A percentile compares a stretch with the other conserved stretches of the same genome.
Conservation (phyloP, 2,888 invertebrate species). For the Hirtodrosophila duncani region DNA sequence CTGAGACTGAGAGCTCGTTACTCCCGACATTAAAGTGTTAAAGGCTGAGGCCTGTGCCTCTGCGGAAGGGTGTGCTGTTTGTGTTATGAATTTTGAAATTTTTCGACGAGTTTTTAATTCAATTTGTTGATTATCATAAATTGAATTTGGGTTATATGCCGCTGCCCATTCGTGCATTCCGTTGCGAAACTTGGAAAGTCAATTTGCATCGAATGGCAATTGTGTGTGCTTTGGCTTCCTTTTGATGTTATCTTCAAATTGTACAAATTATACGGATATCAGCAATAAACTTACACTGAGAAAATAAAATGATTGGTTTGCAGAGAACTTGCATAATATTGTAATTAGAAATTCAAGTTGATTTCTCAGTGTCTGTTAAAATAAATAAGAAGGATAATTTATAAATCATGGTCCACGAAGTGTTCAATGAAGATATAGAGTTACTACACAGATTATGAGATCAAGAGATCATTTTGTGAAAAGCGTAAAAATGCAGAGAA, state of each 20-base stretch:
- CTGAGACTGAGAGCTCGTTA: constrained; percentile 67
- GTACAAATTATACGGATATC: too few species aligned
- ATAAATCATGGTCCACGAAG: too few species aligned
- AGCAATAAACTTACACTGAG: too few species aligned
- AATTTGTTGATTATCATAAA: constrained; percentile 72
- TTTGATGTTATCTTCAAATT: neutral
- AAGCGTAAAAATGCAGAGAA: too few species aligned
- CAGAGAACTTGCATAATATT: constrained; percentile 1
- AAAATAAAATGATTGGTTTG: too few species aligned
- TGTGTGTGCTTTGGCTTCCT: constrained; percentile 9
- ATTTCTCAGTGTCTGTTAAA: too few species aligned
- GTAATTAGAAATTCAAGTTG: too few species aligned
- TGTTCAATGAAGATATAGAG: too few species aligned
- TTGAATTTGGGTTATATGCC: constrained; percentile 54
- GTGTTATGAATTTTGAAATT: constrained; percentile 67
- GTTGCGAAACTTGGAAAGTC: constrained; percentile 8
- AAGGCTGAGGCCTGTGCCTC: constrained; percentile 21
- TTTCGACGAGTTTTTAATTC: constrained; percentile 64
- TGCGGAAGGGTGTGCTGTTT: too few species aligned
- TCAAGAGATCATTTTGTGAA: too few species aligned
- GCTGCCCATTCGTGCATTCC: constrained; percentile 40
- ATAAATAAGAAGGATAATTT: too few species aligned
- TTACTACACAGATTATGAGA: too few species aligned
- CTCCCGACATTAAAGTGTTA: constrained; percentile 57
- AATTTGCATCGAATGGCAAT: constrained; percentile 16